phyloP scores from a whole-genome alignment of 2,888 invertebrate genomes.

The Villa cingulata region DNA sequence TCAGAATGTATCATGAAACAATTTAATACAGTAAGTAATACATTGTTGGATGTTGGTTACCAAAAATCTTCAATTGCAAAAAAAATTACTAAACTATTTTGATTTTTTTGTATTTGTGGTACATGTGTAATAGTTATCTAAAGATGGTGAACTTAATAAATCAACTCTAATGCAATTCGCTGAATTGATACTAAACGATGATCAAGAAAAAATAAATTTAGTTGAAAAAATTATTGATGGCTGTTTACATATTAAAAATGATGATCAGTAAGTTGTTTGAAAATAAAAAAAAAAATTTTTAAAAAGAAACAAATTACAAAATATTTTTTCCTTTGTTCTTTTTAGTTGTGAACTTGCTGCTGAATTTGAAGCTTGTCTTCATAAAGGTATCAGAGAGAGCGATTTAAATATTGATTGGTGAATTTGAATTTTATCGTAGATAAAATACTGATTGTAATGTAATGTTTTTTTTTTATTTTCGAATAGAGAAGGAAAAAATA shows the following conservation, averaged over 20 bases:
- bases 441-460: too few species aligned
- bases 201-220: constrained; percentile 20
- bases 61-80: too few species aligned
- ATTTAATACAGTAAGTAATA: constrained; percentile 23
- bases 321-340: not conserved
- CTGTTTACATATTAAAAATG: constrained; percentile 24
- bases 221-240: constrained; percentile 18
- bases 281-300: not conserved
- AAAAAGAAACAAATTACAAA: not conserved
- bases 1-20: constrained; percentile 29
- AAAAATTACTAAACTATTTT: not conserved
- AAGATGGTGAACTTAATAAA: constrained; percentile 24
- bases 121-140: too few species aligned
- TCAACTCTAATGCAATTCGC: constrained; percentile 20
- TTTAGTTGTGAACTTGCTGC: not conserved
- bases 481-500: too few species aligned
- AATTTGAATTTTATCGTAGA: too few species aligned
- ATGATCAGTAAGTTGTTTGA: constrained; percentile 24
- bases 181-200: constrained; percentile 18
- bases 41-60: not conserved
- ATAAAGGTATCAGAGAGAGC: not conserved
- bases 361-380: not conserved
- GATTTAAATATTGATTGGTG: too few species aligned
- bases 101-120: constrained; percentile 21
- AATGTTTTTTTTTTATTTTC: too few species aligned